Conservation (phyloP, 2,797 vertebrate species). For the Crenichthys baileyi region DNA sequence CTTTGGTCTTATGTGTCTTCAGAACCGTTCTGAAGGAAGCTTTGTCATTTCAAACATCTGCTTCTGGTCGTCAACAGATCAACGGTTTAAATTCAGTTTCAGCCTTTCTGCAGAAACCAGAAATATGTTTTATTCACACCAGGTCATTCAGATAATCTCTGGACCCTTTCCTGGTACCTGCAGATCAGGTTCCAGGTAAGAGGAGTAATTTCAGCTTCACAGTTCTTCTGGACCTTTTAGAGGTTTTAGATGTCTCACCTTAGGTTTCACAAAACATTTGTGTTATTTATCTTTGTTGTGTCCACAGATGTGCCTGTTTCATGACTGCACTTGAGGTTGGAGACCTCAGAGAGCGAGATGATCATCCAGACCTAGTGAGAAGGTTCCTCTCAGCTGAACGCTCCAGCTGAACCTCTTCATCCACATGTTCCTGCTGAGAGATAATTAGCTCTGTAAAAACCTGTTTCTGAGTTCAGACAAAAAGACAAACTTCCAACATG, state of each 20-base stretch:
- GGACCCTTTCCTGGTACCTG: neutral
- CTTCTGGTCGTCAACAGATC: neutral
- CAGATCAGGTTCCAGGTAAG: neutral
- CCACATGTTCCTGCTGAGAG: constrained; percentile 34
- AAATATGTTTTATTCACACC: neutral
- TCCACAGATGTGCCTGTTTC: constrained; percentile 54
- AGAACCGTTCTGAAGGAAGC: neutral
- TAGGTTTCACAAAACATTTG: neutral
- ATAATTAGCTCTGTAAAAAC: constrained; percentile 14
- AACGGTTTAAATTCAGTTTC: too few species aligned
- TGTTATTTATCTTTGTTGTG: constrained; percentile 4
- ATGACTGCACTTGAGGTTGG: constrained; percentile 31
- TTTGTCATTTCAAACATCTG: neutral
- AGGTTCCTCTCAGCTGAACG: neutral
- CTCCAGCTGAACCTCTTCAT: neutral
- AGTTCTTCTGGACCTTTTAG: neutral
- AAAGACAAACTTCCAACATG: constrained; percentile 71
- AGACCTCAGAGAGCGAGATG: constrained; percentile 31
- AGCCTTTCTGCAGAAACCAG: neutral
- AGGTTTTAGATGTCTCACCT: neutral
- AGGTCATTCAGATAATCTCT: neutral
- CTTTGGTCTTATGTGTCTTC: neutral
- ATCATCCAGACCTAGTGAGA: constrained; percentile 6
- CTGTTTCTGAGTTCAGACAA: constrained; percentile 4
- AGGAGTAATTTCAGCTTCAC: neutral